Percentiles rank a stretch among this genome's conserved stretches.
These are phyloP conservation scores for Apis cerana DNA, from an alignment of 1,140 invertebrate genomes.

Conservation along the genomic window DNA sequence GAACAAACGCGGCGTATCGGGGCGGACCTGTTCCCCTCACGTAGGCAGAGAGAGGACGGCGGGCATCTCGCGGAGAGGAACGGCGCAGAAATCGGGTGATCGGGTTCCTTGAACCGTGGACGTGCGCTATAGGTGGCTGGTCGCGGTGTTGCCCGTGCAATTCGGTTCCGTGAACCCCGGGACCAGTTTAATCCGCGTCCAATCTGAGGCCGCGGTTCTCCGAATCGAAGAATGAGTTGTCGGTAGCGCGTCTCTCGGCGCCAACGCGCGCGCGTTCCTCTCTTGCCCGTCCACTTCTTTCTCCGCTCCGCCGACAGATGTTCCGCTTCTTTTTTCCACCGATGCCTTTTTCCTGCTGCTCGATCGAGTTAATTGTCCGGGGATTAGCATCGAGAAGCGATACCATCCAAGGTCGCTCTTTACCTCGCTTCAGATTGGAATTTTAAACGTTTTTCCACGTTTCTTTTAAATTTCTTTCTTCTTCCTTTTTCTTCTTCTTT, in stretches of 20 bases:
- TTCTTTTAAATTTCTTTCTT: too few species aligned
- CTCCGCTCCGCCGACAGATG: conserved; percentile 32
- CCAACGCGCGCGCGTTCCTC: conserved; percentile 41
- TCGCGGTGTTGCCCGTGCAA: conserved; percentile 28
- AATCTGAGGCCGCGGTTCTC: conserved; percentile 38
- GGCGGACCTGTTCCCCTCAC: conserved; percentile 46
- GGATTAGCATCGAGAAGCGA: conserved; percentile 29
- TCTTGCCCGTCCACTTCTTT: conserved; percentile 38
- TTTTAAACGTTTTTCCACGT: too few species aligned
- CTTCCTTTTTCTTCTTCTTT: too few species aligned
- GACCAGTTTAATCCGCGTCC: conserved; percentile 52
- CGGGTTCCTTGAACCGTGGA: conserved; percentile 52
- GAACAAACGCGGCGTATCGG: conserved; percentile 50
- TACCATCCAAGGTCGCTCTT: too few species aligned
- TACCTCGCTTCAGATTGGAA: too few species aligned
- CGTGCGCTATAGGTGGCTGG: conserved; percentile 48
- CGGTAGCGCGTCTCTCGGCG: conserved; percentile 47
- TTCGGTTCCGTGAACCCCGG: conserved; percentile 52
- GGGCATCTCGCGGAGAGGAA: conserved; percentile 24
- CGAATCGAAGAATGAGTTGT: conserved; percentile 53
- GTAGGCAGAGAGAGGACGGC: background rate
- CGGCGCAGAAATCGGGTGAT: conserved; percentile 49
- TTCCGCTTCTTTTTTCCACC: conserved; percentile 20
- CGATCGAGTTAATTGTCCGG: conserved; percentile 39
- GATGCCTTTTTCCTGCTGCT: background rate